These are phyloP conservation scores for Siniperca knerii DNA, from an alignment of 2,113 vertebrate species.

Conservation along the genomic window DNA sequence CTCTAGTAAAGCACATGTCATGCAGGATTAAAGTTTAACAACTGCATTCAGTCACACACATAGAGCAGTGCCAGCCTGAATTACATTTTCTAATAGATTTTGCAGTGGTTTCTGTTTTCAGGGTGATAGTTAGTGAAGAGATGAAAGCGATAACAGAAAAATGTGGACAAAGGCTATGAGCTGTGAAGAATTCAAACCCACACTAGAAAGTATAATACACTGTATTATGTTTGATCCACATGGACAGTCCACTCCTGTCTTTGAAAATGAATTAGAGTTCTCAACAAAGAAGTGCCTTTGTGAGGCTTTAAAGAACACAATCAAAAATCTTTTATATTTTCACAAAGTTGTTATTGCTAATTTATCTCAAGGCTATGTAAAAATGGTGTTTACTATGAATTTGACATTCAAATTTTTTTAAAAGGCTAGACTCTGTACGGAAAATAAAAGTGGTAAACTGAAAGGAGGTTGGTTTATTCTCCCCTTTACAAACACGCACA, in stretches of 20 bases:
- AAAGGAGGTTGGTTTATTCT: background rate
- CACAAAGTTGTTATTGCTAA: background rate
- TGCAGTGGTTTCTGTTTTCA: background rate
- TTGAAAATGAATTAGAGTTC: background rate
- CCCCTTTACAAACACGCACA: conserved; percentile 1
- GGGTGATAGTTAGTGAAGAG: no score
- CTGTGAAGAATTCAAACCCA: background rate
- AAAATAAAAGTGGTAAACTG: background rate
- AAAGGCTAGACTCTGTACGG: background rate
- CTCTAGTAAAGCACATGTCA: background rate
- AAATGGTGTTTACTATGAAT: background rate
- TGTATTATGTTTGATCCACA: background rate
- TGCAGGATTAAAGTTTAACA: conserved; percentile 7
- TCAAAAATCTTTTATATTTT: background rate
- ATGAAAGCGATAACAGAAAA: background rate
- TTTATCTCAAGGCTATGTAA: no score
- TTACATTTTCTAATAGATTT: background rate
- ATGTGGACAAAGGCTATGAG: background rate
- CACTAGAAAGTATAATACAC: background rate
- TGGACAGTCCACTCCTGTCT: background rate
- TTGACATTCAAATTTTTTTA: background rate
- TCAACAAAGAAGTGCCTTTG: background rate
- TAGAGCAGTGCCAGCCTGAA: background rate
- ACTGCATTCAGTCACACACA: background rate
- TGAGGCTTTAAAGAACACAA: background rate